A percentile compares a stretch with the other conserved stretches of the same genome.
These are phyloP conservation scores for Kryphioiulus occultus DNA, from an alignment of 2,888 invertebrate genomes.

Conservation along the genomic window DNA sequence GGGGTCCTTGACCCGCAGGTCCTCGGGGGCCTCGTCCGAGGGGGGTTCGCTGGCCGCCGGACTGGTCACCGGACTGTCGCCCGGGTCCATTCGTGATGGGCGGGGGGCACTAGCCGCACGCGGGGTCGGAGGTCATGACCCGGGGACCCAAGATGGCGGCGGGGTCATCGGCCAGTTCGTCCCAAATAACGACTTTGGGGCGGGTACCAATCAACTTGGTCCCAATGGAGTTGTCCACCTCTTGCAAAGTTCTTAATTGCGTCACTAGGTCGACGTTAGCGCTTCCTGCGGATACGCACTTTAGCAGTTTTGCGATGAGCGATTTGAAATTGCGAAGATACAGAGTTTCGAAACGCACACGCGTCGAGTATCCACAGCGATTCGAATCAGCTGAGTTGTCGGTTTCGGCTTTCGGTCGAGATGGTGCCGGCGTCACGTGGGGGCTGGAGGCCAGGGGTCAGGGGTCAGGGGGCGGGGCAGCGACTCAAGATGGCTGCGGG, in stretches of 20 bases:
- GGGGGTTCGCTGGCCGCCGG: conserved; percentile 29
- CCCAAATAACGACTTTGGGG: no score
- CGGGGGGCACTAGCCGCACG: background rate
- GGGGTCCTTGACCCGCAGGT: conserved; percentile 39
- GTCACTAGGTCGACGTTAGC: no score
- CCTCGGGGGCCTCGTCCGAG: conserved; percentile 29
- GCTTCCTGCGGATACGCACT: no score
- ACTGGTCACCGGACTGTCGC: background rate
- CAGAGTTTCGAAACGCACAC: background rate
- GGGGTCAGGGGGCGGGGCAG: conserved; percentile 4
- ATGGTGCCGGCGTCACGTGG: background rate
- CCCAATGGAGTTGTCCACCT: no score
- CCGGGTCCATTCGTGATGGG: conserved; percentile 2
- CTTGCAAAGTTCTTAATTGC: no score
- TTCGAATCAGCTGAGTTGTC: background rate
- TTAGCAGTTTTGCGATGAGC: no score
- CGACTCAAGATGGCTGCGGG: background rate
- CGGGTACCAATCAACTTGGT: no score
- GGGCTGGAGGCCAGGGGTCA: background rate
- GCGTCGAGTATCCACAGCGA: background rate
- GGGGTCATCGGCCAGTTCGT: background rate
- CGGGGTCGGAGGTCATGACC: conserved; percentile 24
- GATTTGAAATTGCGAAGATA: no score
- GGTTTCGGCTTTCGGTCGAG: background rate
- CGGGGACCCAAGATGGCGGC: background rate